Base-by-base conservation (phyloP, 64 coral and sea anemone genomes). In the Dendrophyllia cribrosa region DNA sequence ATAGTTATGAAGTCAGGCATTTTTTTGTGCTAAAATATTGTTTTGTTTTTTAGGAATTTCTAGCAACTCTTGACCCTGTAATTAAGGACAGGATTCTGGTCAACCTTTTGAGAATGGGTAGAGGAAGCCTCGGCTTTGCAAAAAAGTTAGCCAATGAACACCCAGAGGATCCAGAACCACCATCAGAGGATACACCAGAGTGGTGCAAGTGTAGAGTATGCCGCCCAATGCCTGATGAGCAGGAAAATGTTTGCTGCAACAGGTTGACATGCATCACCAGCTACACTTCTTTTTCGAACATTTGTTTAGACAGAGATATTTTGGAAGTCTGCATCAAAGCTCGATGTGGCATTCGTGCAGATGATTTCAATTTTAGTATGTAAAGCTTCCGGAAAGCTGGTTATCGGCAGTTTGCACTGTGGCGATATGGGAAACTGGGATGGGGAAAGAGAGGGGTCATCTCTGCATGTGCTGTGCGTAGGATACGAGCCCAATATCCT, bases 51-150 rank as follows among this genome's bases (percentile, higher is more conserved):
- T 20, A 69, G 66, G 66, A 69, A 69, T 69, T 69, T 69, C 17
- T 69, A 21, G 66, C 19, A 21, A 69, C 66, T 69, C 66, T 69
- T 69, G 66, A 69, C 66, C 9, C 21, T 21, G 17, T 3, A 3
- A 69, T 19, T 21, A 89, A 89, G 63, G 56, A 76, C 16, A 61
- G 12, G 22, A 34, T 88, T 58, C 66, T 76, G 22, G 72, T 89
- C 16, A n/a, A 76, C 17, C 69, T 77, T 51, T 70, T 89, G 60
- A 48, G 71, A 47, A 75, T 61, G 76, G 72, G 87, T 55, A 89
- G 76, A 77, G 7, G 87, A 22, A 89, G 87, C 76, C 87, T 62
- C 23, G 87, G 76, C 69, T 89, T 72, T 52, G 87, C 87, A 23
- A 89, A 89, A 89, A 89, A 44, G 43, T 48, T 76, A 13, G 52